A percentile compares a stretch with the other conserved stretches of the same genome.
These are phyloP conservation scores for Rissa tridactyla DNA, from an alignment of 2,113 vertebrate species.

Conservation along the genomic window DNA sequence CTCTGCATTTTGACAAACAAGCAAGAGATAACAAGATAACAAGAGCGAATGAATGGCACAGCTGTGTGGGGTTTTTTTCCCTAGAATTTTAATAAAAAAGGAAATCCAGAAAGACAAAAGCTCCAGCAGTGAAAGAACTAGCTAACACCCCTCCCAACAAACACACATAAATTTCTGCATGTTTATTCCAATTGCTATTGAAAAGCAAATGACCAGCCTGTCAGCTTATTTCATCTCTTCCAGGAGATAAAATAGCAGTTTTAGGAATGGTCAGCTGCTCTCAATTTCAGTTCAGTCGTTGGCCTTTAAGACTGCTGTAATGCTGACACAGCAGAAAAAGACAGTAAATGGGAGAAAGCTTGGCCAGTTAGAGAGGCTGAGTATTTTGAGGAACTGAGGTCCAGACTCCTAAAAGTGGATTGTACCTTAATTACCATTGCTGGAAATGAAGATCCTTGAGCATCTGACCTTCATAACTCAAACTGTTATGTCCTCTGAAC, in stretches of 20 bases:
- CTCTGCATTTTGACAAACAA: not conserved
- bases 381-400: not conserved
- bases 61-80: not conserved
- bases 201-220: not conserved
- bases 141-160: not conserved
- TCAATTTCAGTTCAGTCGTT: not conserved
- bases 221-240: not conserved
- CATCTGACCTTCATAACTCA: not conserved
- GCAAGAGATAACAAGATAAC: not conserved
- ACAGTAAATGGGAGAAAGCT: not conserved
- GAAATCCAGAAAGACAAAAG: constrained; percentile 13
- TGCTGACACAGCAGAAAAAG: not conserved
- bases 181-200: not conserved
- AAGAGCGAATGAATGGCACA: not conserved
- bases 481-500: not conserved
- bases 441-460: not conserved
- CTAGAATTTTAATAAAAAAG: constrained; percentile 3
- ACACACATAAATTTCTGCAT: not conserved
- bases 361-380: not conserved
- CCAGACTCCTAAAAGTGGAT: not conserved
- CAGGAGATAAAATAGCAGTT: not conserved
- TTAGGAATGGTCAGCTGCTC: not conserved
- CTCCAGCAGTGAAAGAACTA: not conserved
- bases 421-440: not conserved
- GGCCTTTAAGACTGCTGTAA: not conserved